Evolutionary conservation across 2,888 invertebrate genomes (phyloP).

Genomic region (Aspidiotus destructor): DNA sequence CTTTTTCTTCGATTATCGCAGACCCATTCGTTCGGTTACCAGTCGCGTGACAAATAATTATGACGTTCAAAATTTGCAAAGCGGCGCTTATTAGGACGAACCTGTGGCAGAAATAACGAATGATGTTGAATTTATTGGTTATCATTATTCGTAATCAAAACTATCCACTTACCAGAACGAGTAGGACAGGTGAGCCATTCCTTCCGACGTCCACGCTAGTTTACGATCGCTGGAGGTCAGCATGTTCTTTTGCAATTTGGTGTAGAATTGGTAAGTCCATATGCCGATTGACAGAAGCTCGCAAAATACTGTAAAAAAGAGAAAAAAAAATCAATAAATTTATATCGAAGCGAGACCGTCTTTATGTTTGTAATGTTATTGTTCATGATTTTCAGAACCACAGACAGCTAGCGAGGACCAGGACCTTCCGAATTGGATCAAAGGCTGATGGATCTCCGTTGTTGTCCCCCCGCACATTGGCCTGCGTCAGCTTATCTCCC

Average conservation of each 20-base stretch:
- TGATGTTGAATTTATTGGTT: not conserved
- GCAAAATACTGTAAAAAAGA: conserved; percentile 62
- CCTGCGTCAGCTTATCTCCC: no score
- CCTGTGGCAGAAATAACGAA: conserved; percentile 35
- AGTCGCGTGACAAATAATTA: conserved; percentile 62
- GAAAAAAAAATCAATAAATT: no score
- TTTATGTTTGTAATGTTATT: not conserved
- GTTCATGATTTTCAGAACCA: no score
- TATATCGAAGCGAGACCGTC: not conserved
- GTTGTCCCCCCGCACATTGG: no score
- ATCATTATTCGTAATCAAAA: not conserved
- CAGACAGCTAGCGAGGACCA: no score
- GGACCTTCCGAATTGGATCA: no score
- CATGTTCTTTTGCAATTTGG: conserved; percentile 70
- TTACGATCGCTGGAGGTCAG: conserved; percentile 67
- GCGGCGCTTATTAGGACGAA: conserved; percentile 44
- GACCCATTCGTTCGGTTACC: conserved; percentile 56
- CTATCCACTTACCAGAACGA: conserved; percentile 64
- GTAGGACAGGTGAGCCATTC: conserved; percentile 68
- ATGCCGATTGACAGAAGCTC: conserved; percentile 64
- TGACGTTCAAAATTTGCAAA: conserved; percentile 61
- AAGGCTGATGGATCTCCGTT: no score
- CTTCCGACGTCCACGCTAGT: conserved; percentile 73
- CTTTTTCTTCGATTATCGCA: conserved; percentile 65
- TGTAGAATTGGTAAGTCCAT: conserved; percentile 76